Evolutionary conservation across 92 coral and sea anemone genomes (phyloP).

Genomic region (Galaxea fascicularis): DNA sequence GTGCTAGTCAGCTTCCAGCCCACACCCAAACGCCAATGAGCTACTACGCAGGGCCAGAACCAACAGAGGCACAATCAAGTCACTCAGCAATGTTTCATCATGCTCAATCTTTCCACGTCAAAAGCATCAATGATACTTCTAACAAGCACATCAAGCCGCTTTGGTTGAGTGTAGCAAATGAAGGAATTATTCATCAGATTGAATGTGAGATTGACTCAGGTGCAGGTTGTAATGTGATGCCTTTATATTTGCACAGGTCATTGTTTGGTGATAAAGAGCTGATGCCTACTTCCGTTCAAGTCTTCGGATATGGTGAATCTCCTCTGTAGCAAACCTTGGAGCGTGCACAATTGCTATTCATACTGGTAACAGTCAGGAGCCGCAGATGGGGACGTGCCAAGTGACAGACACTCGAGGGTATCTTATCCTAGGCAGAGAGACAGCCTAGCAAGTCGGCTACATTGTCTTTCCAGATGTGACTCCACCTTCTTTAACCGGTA

Average conservation of each 20-base stretch:
- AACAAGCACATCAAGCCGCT: constrained; percentile 24
- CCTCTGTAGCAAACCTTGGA: constrained; percentile 13
- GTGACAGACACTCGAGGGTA: constrained; percentile 30
- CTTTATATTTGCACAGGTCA: constrained; percentile 11
- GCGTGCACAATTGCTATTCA: constrained; percentile 7
- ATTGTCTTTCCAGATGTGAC: neutral
- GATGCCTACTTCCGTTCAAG: constrained; percentile 14
- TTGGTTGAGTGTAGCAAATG: constrained; percentile 28
- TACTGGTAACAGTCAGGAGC: constrained; percentile 6
- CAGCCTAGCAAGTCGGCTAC: neutral
- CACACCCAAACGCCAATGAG: neutral
- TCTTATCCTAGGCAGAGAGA: constrained; percentile 1
- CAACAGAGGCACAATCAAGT: neutral
- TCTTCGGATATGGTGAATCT: constrained; percentile 20
- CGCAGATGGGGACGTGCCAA: constrained; percentile 18
- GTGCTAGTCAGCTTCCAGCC: neutral
- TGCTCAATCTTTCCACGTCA: neutral
- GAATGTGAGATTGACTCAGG: constrained; percentile 36
- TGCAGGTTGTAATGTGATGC: constrained; percentile 29
- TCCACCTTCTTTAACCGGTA: neutral
- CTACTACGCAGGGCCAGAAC: neutral
- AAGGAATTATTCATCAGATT: constrained; percentile 16
- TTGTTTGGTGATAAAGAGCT: constrained; percentile 21
- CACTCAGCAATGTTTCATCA: constrained; percentile 4
- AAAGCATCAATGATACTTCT: neutral